These are phyloP conservation scores for Diplosoma virens DNA, from an alignment of 23 tunicate genomes.

Conservation along the genomic window DNA sequence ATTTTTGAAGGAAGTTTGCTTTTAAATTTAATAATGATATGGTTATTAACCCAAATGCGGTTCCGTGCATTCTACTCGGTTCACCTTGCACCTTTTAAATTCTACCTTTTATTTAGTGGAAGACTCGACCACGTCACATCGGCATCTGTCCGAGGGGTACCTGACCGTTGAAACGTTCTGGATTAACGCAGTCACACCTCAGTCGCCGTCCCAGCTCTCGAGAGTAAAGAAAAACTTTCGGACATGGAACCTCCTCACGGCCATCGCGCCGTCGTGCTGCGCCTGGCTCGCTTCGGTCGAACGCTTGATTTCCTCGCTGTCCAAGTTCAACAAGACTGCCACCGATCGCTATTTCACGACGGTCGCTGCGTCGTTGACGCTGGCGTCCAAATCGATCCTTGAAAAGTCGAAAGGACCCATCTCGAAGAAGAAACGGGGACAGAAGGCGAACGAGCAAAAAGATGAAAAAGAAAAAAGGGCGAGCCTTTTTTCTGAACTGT, in stretches of 20 bases:
- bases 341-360: not conserved
- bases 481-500: too few relatives aligned
- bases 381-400: not conserved
- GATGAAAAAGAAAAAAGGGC: too few relatives aligned
- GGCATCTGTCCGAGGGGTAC: constrained; percentile 62
- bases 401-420: too few relatives aligned
- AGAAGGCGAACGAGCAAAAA: too few relatives aligned
- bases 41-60: too few relatives aligned
- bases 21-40: too few relatives aligned
- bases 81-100: too few relatives aligned
- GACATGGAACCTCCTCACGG: constrained; percentile 73
- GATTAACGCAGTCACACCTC: constrained; percentile 72
- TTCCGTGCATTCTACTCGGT: too few relatives aligned
- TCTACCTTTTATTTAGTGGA: too few relatives aligned
- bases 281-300: constrained; percentile 85
- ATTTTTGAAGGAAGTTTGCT: too few relatives aligned
- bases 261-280: constrained; percentile 46
- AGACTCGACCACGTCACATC: too few relatives aligned
- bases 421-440: too few relatives aligned
- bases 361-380: constrained; percentile 1
- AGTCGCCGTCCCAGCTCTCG: constrained; percentile 34
- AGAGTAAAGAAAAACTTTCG: constrained; percentile 34
- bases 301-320: constrained; percentile 25
- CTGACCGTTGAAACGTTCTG: constrained; percentile 61
- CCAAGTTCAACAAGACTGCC: not conserved